Percentiles rank a stretch among this genome's conserved stretches.
These are phyloP conservation scores for Stramonita haemastoma DNA, from an alignment of 2,888 invertebrate species.

Conservation along the genomic window DNA sequence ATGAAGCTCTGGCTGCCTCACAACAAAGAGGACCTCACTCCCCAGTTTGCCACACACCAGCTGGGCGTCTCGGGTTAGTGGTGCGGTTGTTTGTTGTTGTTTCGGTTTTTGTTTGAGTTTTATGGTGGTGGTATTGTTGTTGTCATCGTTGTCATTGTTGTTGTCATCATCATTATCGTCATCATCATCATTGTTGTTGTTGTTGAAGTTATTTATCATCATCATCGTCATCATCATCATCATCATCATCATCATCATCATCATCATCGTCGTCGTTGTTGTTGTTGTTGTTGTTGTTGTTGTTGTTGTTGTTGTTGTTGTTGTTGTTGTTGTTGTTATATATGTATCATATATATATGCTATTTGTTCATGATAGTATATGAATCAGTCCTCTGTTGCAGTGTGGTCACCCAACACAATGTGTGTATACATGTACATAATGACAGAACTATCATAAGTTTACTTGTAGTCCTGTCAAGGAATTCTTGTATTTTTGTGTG, in stretches of 20 bases:
- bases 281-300: background rate
- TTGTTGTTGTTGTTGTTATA: background rate
- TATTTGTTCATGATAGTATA: no score
- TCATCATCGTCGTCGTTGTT: background rate
- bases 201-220: background rate
- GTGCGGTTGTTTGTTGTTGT: background rate
- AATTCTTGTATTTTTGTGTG: no score
- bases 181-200: no score
- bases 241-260: background rate
- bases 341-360: background rate
- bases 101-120: no score
- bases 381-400: no score
- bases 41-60: conserved; percentile 74
- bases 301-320: background rate
- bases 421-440: no score
- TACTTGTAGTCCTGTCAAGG: no score
- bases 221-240: background rate
- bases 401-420: no score
- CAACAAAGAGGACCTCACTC: conserved; percentile 57
- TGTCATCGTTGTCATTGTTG: no score
- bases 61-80: conserved; percentile 73
- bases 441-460: no score
- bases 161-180: no score
- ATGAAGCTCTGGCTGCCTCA: conserved; percentile 68
- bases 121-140: no score